Percentiles rank a stretch among this genome's conserved stretches.
These are phyloP conservation scores for Numenius arquata DNA, from an alignment of 2,113 vertebrate genomes.

Conservation along the genomic window DNA sequence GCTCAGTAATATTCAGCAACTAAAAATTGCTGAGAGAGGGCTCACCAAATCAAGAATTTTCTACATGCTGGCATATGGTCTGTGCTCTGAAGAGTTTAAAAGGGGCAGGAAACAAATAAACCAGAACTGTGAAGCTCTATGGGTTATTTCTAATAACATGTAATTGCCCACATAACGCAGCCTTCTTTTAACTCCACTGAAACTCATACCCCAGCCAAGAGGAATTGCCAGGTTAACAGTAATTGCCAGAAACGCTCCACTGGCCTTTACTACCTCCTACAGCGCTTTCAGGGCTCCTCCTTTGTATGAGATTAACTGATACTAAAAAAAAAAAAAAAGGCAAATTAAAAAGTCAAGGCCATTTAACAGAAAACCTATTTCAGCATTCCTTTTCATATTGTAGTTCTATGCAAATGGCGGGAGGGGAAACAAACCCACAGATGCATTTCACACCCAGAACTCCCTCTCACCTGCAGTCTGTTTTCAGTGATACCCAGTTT, in stretches of 20 bases:
- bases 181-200: not conserved
- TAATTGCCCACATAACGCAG: not conserved
- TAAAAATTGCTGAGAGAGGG: not conserved
- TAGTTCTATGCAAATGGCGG: not conserved
- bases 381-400: not conserved
- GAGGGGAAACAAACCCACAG: not conserved
- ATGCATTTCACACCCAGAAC: not conserved
- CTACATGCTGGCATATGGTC: not conserved
- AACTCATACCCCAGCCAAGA: not conserved
- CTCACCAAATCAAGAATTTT: not conserved
- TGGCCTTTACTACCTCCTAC: not conserved
- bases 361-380: not conserved
- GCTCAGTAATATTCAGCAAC: not conserved
- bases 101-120: not conserved
- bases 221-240: not conserved
- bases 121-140: not conserved
- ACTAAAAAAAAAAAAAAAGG: not conserved
- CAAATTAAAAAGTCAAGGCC: not conserved
- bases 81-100: not conserved
- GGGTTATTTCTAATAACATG: not conserved
- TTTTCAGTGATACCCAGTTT: not conserved
- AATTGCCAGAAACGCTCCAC: constrained; percentile 23
- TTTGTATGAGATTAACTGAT: not conserved
- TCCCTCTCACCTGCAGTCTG: not conserved
- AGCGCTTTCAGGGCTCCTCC: not conserved